Base-by-base conservation (phyloP, 2,113 vertebrate genomes). In the Phoenicopterus ruber region DNA sequence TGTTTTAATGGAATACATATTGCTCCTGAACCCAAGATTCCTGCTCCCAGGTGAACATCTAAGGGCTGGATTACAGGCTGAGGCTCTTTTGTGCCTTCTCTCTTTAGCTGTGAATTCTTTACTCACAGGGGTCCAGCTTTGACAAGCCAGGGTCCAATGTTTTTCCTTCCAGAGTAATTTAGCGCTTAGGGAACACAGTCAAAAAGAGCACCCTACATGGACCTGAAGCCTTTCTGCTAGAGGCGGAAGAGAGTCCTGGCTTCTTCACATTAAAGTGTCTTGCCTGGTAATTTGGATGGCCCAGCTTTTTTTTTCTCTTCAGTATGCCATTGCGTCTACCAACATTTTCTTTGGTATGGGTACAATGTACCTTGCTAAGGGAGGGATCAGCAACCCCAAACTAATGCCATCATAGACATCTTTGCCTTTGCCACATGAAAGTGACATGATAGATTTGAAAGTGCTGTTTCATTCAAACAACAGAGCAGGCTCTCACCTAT, bases 401-500 rank as follows among this genome's bases (percentile, higher is more conserved):
- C 9, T 13, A 26, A 71, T 4, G 38, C 50, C n/a, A 42, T 15
- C 3, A 2, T 4, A 42, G 57, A 14, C 46, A 36, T 4, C n/a
- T 62, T 2, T 49, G 32, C 49, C 46, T 52, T 38, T 58, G 26
- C 10, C 36, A 13, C 22, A 5, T 4, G 32, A 15, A 28, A 67
- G 57, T 2, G 4, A 5, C 29, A 26, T 4, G 50, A 18, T 13
- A 54, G 46, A 62, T 38, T 21, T 26, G 11, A 65, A 42, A 42
- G 38, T 46, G 63, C 13, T 66, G 20, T 69, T 32, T 31, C 38
- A 46, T 9, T 28, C 38, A 82, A 49, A 66, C 18, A 84, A 36
- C 28, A 54, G 38, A 65, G 52, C 29, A 47, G 50, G 29, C 71
- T 92, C 97, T 96, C 86, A 99, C 99, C 99, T 70, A 98, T 67